Evolutionary conservation across 2,113 vertebrate species (phyloP).

Genomic region (Sinocyclocheilus grahami): DNA sequence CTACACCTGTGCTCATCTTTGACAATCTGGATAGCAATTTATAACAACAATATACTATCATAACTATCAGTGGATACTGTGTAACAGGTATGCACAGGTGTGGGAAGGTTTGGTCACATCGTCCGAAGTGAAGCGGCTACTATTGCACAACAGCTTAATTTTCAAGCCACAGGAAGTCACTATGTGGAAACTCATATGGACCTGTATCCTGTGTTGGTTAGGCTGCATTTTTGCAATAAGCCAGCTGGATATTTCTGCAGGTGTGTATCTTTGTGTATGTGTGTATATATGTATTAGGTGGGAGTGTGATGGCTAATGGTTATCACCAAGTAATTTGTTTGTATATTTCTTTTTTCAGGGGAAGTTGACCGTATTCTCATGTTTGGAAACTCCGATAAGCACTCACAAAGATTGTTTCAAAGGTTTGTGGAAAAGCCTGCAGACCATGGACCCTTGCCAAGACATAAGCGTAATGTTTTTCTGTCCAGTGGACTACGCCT

Average conservation of each 20-base stretch:
- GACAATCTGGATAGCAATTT: not conserved
- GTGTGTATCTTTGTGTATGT: constrained; percentile 69
- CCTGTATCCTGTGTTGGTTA: constrained; percentile 71
- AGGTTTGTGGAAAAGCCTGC: constrained; percentile 25
- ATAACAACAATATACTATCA: not conserved
- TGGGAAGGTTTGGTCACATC: not conserved
- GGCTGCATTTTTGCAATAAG: constrained; percentile 67
- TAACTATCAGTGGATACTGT: not conserved
- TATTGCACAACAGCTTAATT: not conserved
- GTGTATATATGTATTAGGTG: constrained; percentile 10
- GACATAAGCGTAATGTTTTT: constrained; percentile 80
- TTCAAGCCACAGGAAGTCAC: constrained; percentile 2
- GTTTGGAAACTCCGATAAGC: constrained; percentile 38
- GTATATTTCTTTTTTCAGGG: constrained; percentile 56
- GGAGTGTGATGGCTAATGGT: not conserved
- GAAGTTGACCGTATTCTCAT: constrained; percentile 33
- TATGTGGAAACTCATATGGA: constrained; percentile 79
- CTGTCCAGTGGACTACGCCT: constrained; percentile 88
- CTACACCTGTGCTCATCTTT: not conserved
- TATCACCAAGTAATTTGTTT: not conserved
- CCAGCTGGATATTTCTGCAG: constrained; percentile 73
- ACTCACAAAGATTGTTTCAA: not conserved
- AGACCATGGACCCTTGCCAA: constrained; percentile 57
- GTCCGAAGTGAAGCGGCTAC: not conserved
- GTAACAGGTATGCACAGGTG: not conserved